Percentiles rank a stretch among this genome's conserved stretches.
Conservation (phyloP, 2,113 vertebrate genomes). For the Burhinus oedicnemus region DNA sequence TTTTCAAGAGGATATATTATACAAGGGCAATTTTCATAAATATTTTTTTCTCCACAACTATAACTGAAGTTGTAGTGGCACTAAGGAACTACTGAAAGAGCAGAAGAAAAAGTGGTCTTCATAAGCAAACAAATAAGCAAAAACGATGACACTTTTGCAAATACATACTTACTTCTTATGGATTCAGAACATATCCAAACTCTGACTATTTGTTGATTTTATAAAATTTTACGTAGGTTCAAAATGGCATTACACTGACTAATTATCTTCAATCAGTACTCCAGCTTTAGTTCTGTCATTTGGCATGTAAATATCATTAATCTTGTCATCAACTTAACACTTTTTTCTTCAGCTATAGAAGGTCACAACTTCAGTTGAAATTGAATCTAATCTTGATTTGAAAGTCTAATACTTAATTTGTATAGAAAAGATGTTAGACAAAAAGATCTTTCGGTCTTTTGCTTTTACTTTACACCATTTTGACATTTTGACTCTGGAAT, state of each 20-base stretch:
- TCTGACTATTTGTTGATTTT: conserved; percentile 61
- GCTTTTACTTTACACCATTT: neutral
- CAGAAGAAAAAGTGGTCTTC: neutral
- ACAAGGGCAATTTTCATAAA: neutral
- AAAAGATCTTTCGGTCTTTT: neutral
- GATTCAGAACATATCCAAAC: conserved; percentile 22
- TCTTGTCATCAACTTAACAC: conserved; percentile 42
- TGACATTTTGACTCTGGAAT: neutral
- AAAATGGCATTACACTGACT: conserved; percentile 54
- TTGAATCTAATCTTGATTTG: conserved; percentile 8
- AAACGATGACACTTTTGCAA: neutral
- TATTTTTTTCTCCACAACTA: neutral
- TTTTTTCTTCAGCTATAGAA: conserved; percentile 32
- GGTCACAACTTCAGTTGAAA: conserved; percentile 33
- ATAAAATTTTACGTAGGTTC: conserved; percentile 19
- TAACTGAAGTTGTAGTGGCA: neutral
- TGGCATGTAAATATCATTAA: conserved; percentile 67
- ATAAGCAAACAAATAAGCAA: neutral
- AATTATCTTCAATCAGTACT: conserved; percentile 65
- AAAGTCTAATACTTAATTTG: conserved; percentile 8
- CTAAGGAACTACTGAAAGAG: neutral
- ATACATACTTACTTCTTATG: neutral
- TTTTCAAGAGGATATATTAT: neutral
- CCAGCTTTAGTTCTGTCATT: conserved; percentile 55
- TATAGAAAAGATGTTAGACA: neutral